Evolutionary conservation across 2,797 vertebrate genomes (phyloP), one percentile per base, ranked within the genome.

Genomic region (Bovichtus diacanthus): DNA sequence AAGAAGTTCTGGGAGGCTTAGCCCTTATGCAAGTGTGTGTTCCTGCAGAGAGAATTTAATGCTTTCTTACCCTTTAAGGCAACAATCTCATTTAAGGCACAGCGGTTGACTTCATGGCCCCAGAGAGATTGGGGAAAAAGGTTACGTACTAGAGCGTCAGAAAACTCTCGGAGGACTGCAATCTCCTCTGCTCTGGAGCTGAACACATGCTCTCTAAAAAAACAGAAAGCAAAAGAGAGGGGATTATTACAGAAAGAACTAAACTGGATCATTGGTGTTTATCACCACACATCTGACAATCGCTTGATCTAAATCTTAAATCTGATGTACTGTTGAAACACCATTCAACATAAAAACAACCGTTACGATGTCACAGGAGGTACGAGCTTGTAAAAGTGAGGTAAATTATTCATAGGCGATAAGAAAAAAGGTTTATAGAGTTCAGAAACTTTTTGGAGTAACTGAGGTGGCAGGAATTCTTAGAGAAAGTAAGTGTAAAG

Each of bases 11-110:
- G 53, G 21, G 51, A 71, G 74, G 74, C 68, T 90, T 71, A 87
- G 74, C n/a, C 13, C 67, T 88, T 76, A 75, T 70, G 71, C 60
- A 82, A 82, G 60, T 63, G 47, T 13, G 25, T 44, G 44, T 76
- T 82, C 59, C 58, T 73, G 74, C 70, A 68, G 38, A 72, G 36
- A 56, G 54, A 74, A 83, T 86, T 73, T 74, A 80, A 85, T 29
- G 70, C 70, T 70, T 81, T 65, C 93, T 91, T 90, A 96, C 96
- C 95, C 91, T 95, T 95, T 72, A 93, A 83, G 60, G 95, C 93
- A 66, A 96, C 50, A 59, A 95, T 93, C 90, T 96, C 96, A 70
- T 89, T 94, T 77, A 96, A 88, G 84, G 90, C 85, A 90, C 93
- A 95, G 74, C 67, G 88, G 93, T 90, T 92, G 86, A 95, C 81